Conservation (phyloP, 2,888 invertebrate species). For the Platycheirus rosarum region DNA sequence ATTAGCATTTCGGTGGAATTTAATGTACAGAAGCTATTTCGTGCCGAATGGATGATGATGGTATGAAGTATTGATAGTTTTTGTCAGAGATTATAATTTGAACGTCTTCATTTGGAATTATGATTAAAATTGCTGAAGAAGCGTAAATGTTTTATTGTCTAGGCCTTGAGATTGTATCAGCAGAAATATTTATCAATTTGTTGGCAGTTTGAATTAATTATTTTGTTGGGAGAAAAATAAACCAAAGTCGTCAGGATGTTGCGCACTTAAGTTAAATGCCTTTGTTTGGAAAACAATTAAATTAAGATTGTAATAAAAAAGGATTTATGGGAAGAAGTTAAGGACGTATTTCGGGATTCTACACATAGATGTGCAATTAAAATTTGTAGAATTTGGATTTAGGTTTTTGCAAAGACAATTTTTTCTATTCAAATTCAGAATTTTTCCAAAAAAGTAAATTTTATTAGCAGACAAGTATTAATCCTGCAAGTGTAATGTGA, state of each 20-base stretch:
- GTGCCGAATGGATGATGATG: background rate
- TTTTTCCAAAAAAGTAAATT: too few relatives aligned
- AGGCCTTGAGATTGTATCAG: slow-evolving; percentile 44
- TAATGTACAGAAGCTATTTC: slow-evolving; percentile 22
- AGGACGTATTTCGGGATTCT: too few relatives aligned
- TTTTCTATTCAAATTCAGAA: too few relatives aligned
- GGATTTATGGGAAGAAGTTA: too few relatives aligned
- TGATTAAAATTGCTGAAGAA: slow-evolving; percentile 27
- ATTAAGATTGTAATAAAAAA: background rate
- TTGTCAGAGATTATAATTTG: slow-evolving; percentile 1
- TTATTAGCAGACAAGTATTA: too few relatives aligned
- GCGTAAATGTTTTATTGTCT: slow-evolving; percentile 32
- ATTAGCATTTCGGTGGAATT: slow-evolving; percentile 46
- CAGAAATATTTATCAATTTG: slow-evolving; percentile 22
- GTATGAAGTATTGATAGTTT: slow-evolving; percentile 50
- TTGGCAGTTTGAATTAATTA: slow-evolving; percentile 20
- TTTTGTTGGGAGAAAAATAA: background rate
- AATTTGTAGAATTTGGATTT: too few relatives aligned
- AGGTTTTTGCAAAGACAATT: too few relatives aligned
- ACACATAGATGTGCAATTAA: too few relatives aligned
- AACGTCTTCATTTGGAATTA: slow-evolving; percentile 44
- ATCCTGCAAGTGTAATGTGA: too few relatives aligned
- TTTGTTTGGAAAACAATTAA: background rate
- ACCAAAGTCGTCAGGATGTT: background rate
- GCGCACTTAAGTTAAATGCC: slow-evolving; percentile 1